Evolutionary conservation across 2,113 vertebrate genomes (phyloP).

Genomic region (Poeciliopsis occidentalis): DNA sequence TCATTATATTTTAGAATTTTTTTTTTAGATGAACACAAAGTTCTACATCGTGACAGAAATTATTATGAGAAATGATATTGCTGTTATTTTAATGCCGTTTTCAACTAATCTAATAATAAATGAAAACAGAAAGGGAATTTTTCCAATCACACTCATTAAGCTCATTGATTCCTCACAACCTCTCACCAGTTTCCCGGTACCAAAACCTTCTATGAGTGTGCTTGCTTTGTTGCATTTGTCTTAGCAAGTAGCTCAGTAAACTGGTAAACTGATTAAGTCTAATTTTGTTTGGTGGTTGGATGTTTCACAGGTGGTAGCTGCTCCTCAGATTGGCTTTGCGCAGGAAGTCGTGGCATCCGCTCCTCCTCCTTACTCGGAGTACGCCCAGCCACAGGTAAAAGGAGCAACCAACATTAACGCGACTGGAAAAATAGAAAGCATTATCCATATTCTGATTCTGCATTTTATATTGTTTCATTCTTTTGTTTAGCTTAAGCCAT

Average conservation of each 20-base stretch:
- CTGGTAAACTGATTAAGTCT: background rate
- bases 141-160: background rate
- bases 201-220: too few relatives aligned
- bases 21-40: too few relatives aligned
- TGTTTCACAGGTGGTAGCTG: constrained; percentile 61
- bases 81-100: too few relatives aligned
- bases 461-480: background rate
- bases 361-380: constrained; percentile 79
- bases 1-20: too few relatives aligned
- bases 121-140: too few relatives aligned
- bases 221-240: background rate
- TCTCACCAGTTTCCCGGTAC: background rate
- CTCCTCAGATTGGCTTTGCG: constrained; percentile 70
- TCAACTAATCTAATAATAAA: too few relatives aligned
- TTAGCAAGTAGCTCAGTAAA: background rate
- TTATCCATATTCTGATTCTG: background rate
- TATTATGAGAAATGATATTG: too few relatives aligned
- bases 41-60: too few relatives aligned
- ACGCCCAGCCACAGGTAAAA: constrained; percentile 74
- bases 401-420: background rate
- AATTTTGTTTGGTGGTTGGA: background rate
- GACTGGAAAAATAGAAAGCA: background rate
- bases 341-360: constrained; percentile 75
- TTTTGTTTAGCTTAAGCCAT: too few relatives aligned
- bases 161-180: background rate